Evolutionary conservation across 2,113 vertebrate genomes (phyloP), one percentile per base, ranked within the genome.

Genomic region (Irena cyanogastra): DNA sequence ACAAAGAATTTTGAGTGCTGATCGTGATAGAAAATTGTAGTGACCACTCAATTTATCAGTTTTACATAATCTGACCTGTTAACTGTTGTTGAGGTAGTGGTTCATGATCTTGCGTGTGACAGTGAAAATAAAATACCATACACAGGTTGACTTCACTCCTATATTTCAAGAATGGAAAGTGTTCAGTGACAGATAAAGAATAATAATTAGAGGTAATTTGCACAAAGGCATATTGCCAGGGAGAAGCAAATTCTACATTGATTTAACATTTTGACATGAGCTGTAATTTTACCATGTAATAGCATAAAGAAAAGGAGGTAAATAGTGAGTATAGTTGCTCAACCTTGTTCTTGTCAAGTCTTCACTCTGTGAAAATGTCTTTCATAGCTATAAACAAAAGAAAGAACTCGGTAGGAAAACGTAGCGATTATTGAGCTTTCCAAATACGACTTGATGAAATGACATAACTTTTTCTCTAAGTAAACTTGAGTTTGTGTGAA

Each of bases 141-240:
- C 4, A 23, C 31, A 42, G 45, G n/a, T 70, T 93, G 71, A 78
- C 79, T 95, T 89, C 35, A 35, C 23, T 81, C 26, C 56, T 89
- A 18, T 81, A 23, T 89, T 89, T 86, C 50, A 78, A 70, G 87
- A 89, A 44, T 52, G 35, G 60, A 28, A 83, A 83, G 56, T 66
- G 54, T 22, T 90, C 31, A 13, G 39, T 90, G 90, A 69, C 65
- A 90, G 63, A 50, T 57, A 41, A 76, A 76, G 75, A 93, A 85
- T 82, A 84, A 57, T 79, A 88, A 95, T 76, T 80, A 83, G 60
- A 81, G 49, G 49, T 89, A 87, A 91, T 92, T 93, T 92, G 57
- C 78, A 71, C 74, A 23, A 64, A 82, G 89, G 57, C 65, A 10
- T 84, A 57, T 82, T 93, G 87, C 81, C 81, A 91, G 69, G 72